Conservation (phyloP, 2,797 vertebrate genomes). For the Corythornis leucogaster region DNA sequence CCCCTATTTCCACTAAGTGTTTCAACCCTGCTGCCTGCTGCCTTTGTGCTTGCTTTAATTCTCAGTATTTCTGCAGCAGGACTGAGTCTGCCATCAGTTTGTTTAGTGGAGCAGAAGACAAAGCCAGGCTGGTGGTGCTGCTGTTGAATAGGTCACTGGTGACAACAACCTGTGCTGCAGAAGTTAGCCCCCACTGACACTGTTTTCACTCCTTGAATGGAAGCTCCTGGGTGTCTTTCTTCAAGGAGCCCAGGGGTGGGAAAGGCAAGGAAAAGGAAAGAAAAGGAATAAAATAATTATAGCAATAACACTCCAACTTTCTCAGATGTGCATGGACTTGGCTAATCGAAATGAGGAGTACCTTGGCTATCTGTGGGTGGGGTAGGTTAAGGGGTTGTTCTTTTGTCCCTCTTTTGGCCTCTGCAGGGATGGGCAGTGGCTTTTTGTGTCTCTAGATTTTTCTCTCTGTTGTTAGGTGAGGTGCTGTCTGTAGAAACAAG, state of each 20-base stretch:
- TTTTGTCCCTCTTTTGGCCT: background rate
- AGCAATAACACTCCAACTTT: constrained; percentile 16
- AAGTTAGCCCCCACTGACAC: constrained; percentile 64
- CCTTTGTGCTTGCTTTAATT: constrained; percentile 62
- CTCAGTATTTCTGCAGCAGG: constrained; percentile 47
- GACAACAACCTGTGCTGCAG: constrained; percentile 55
- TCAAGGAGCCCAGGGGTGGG: constrained; percentile 45
- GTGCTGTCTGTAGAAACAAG: background rate
- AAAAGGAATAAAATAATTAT: constrained; percentile 33
- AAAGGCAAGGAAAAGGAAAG: constrained; percentile 42
- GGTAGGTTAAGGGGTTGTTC: background rate
- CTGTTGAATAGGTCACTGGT: constrained; percentile 62
- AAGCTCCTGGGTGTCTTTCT: constrained; percentile 61
- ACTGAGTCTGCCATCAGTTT: constrained; percentile 38
- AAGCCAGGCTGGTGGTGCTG: constrained; percentile 56
- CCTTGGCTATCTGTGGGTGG: background rate
- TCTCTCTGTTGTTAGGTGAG: background rate
- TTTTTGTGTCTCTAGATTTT: background rate
- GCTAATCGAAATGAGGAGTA: background rate
- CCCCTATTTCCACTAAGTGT: constrained; percentile 47
- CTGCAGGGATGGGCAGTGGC: background rate
- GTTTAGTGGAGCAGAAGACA: constrained; percentile 63
- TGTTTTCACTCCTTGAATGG: constrained; percentile 67
- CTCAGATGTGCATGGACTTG: background rate
- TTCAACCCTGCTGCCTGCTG: constrained; percentile 48